phyloP scores from a whole-genome alignment of 2,888 invertebrate genomes.

The Cerastis rubricosa region DNA sequence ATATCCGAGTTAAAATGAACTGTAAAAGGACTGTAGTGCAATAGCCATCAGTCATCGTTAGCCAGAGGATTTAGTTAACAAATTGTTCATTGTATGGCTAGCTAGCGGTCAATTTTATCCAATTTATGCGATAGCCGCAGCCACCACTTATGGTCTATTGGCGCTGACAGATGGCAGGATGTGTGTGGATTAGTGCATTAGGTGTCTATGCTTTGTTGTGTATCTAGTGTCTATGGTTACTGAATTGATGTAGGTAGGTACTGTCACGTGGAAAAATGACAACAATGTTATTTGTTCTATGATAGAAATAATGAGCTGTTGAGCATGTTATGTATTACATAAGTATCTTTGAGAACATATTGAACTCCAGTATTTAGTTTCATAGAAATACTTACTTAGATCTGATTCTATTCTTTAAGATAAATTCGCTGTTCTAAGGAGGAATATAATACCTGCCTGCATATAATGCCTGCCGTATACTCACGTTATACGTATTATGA shows the following conservation, averaged over 20 bases:
- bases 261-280: not conserved
- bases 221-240: slow-evolving; percentile 25
- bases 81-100: slow-evolving; percentile 70
- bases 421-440: not conserved
- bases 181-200: slow-evolving; percentile 76
- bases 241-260: slow-evolving; percentile 22
- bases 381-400: not conserved
- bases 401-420: not conserved
- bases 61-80: slow-evolving; percentile 73
- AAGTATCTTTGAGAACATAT: not conserved
- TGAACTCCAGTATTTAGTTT: not conserved
- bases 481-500: not conserved
- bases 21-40: slow-evolving; percentile 8
- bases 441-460: not conserved
- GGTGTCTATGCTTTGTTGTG: slow-evolving; percentile 53
- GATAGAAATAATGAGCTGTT: not conserved
- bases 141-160: slow-evolving; percentile 82
- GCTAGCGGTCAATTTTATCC: slow-evolving; percentile 85
- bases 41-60: slow-evolving; percentile 81
- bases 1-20: not conserved
- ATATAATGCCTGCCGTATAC: too few relatives aligned
- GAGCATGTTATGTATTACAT: not conserved
- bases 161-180: slow-evolving; percentile 79
- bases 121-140: slow-evolving; percentile 79
- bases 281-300: not conserved